These are phyloP conservation scores for Cassiopea andromeda DNA, from an alignment of 30 jellyfish, hydroid and myxozoan genomes.

Conservation along the genomic window DNA sequence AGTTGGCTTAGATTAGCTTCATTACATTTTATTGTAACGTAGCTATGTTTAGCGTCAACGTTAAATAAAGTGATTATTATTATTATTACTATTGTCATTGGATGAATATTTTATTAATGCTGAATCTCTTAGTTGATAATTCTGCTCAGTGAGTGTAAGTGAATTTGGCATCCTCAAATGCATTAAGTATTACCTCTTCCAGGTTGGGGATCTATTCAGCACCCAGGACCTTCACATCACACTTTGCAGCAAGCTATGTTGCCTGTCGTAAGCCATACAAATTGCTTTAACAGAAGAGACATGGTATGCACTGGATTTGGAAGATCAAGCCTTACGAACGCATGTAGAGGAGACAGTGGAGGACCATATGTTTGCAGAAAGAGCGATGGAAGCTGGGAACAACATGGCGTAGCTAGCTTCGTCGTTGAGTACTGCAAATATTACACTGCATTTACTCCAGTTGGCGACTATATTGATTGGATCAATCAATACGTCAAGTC, in stretches of 20 bases:
- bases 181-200: background rate
- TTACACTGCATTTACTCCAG: constrained; percentile 80
- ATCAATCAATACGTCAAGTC: constrained; percentile 1
- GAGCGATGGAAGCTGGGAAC: constrained; percentile 77
- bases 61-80: no score
- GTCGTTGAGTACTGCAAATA: constrained; percentile 80
- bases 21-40: no score
- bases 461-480: constrained; percentile 71
- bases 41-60: no score
- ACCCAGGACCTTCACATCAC: constrained; percentile 78
- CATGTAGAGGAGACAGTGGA: constrained; percentile 91
- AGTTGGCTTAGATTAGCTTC: no score
- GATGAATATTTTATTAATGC: no score
- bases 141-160: no score
- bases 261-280: constrained; percentile 57
- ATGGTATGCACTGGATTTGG: constrained; percentile 88
- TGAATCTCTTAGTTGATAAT: no score
- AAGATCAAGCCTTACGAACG: constrained; percentile 53
- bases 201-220: constrained; percentile 89
- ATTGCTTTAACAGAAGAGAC: constrained; percentile 67
- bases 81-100: no score
- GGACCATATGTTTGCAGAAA: constrained; percentile 89
- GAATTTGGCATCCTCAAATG: no score
- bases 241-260: constrained; percentile 83
- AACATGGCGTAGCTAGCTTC: constrained; percentile 90